Evolutionary conservation across 2,797 vertebrate species (phyloP).

Genomic region (Ara ararauna): DNA sequence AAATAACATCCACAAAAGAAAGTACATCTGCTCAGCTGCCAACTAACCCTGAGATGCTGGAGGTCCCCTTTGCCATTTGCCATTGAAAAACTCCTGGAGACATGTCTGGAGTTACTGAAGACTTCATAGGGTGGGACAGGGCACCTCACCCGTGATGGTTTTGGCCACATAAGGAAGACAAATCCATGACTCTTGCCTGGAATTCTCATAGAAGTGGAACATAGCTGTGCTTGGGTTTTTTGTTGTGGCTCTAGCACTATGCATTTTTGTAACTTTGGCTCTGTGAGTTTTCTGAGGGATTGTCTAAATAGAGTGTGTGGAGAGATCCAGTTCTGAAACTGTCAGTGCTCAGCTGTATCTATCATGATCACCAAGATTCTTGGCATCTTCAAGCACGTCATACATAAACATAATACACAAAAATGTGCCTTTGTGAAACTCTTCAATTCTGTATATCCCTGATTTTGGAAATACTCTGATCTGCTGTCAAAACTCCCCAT

Average conservation of each 20-base stretch:
- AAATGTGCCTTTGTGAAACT: not conserved
- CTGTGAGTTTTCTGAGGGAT: not conserved
- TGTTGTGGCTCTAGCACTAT: not conserved
- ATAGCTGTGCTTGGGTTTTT: not conserved
- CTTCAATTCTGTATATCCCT: not conserved
- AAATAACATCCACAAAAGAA: not conserved
- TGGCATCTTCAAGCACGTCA: not conserved
- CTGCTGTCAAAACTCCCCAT: not conserved
- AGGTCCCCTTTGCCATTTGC: not conserved
- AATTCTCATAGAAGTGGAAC: not conserved
- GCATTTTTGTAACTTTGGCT: not conserved
- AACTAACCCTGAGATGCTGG: not conserved
- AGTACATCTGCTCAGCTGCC: not conserved
- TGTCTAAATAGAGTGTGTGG: not conserved
- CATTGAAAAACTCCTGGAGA: not conserved
- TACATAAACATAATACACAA: not conserved
- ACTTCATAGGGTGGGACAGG: not conserved
- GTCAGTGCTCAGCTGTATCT: not conserved
- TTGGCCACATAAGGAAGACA: not conserved
- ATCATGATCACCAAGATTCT: not conserved
- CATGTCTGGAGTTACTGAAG: not conserved
- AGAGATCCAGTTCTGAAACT: not conserved
- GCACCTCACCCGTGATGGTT: not conserved
- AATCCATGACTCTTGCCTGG: not conserved
- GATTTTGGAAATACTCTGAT: not conserved